These are phyloP conservation scores for Tympanoctomys barrerae DNA, from an alignment of 2,797 vertebrate genomes.

Conservation along the genomic window DNA sequence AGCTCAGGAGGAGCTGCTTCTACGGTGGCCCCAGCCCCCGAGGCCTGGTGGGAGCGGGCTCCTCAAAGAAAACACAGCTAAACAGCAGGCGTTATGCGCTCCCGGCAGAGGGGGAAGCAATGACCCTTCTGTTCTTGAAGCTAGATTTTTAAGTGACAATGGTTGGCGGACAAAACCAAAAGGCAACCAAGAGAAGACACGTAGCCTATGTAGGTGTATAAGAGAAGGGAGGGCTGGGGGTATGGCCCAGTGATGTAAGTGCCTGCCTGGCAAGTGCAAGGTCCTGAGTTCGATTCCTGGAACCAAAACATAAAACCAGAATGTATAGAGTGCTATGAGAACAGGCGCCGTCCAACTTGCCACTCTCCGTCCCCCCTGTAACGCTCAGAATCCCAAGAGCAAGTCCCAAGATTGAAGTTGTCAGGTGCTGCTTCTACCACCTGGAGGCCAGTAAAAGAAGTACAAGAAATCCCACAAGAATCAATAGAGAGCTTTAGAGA, in stretches of 20 bases:
- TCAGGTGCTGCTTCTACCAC: background rate
- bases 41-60: background rate
- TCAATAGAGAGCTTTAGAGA: background rate
- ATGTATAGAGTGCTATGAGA: background rate
- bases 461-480: background rate
- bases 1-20: background rate
- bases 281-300: too few relatives aligned
- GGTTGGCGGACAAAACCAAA: background rate
- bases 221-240: too few relatives aligned
- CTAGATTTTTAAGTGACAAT: constrained; percentile 19
- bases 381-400: background rate
- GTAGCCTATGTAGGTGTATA: background rate
- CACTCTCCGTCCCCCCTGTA: background rate
- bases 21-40: background rate
- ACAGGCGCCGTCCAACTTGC: background rate
- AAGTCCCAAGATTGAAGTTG: background rate
- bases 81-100: background rate
- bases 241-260: too few relatives aligned
- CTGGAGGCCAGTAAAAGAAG: constrained; percentile 18
- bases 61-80: constrained; percentile 1
- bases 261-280: too few relatives aligned
- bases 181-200: background rate
- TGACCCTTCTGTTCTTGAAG: background rate
- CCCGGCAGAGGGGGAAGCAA: constrained; percentile 14
- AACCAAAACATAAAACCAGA: too few relatives aligned